Conservation (phyloP, 53 echinoderm and acorn worm genomes). For the Astropecten irregularis region DNA sequence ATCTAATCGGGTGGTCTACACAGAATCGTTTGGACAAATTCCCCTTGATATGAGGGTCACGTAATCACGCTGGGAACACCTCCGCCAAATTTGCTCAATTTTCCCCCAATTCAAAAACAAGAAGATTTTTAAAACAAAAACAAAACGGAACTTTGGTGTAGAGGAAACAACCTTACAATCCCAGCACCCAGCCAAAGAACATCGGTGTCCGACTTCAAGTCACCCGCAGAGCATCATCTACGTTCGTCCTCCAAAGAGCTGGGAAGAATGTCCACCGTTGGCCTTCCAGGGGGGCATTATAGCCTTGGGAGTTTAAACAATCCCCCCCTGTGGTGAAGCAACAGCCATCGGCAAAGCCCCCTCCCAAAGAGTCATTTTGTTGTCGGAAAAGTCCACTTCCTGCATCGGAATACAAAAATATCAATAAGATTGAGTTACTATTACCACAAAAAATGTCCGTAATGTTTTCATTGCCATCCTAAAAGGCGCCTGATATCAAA, state of each 20-base stretch:
- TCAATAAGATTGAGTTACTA: neutral
- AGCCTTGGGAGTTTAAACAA: neutral
- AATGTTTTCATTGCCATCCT: too few species aligned
- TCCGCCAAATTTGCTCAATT: slow-evolving; percentile 28
- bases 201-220: slow-evolving; percentile 3
- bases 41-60: slow-evolving; percentile 21
- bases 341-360: slow-evolving; percentile 24
- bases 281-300: slow-evolving; percentile 7
- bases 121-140: too few species aligned
- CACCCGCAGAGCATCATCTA: slow-evolving; percentile 13
- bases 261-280: slow-evolving; percentile 17
- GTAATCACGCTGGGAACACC: slow-evolving; percentile 9
- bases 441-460: neutral
- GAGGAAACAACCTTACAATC: slow-evolving; percentile 9
- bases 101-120: too few species aligned
- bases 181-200: slow-evolving; percentile 16
- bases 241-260: slow-evolving; percentile 1
- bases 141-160: neutral
- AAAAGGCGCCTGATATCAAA: too few species aligned
- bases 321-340: slow-evolving; percentile 22
- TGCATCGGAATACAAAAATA: slow-evolving; percentile 12
- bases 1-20: too few species aligned
- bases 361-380: neutral
- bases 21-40: neutral
- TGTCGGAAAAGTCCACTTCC: neutral